phyloP scores from a whole-genome alignment of 2,888 invertebrate species.

The Enchytraeus crypticus region DNA sequence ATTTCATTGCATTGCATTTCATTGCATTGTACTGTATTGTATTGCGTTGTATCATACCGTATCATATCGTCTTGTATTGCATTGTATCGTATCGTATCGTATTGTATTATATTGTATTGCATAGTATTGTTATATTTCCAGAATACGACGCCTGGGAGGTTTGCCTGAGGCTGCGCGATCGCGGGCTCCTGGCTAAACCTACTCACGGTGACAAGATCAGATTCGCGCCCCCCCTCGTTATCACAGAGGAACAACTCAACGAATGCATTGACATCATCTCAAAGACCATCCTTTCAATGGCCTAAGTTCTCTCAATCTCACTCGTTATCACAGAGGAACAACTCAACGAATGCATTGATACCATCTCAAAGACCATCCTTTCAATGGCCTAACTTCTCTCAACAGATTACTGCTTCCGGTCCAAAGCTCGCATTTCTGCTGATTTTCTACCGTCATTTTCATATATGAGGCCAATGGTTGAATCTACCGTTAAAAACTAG shows the following conservation, averaged over 20 bases:
- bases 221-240: constrained; percentile 85
- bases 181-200: constrained; percentile 86
- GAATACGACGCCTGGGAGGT: constrained; percentile 81
- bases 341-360: constrained; percentile 65
- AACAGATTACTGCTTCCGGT: no score
- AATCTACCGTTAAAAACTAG: no score
- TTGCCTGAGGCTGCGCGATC: constrained; percentile 74
- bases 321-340: constrained; percentile 74
- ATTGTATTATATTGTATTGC: constrained; percentile 6
- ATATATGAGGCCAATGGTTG: no score
- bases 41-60: constrained; percentile 9
- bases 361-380: constrained; percentile 55
- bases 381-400: constrained; percentile 60
- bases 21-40: no score
- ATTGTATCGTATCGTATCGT: constrained; percentile 7
- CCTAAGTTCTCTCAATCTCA: constrained; percentile 90
- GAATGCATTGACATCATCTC: constrained; percentile 70
- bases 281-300: constrained; percentile 6
- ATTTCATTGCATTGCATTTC: no score
- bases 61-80: not conserved
- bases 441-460: no score
- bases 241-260: constrained; percentile 67
- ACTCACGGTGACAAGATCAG: constrained; percentile 92
- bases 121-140: constrained; percentile 40
- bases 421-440: no score